Conservation (phyloP, 2,888 invertebrate genomes). For the Molanna angustata region DNA sequence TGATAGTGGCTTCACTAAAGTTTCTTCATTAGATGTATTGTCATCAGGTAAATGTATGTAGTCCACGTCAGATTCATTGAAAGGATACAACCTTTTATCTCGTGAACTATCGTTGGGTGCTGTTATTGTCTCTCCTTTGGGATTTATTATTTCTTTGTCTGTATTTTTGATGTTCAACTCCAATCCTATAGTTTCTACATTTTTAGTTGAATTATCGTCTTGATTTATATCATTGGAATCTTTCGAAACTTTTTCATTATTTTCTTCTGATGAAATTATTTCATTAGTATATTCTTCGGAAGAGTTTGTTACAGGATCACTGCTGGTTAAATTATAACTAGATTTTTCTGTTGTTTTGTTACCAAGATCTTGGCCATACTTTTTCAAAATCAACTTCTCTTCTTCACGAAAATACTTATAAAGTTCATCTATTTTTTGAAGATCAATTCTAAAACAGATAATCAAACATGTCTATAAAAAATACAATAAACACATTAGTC, state of each 20-base stretch:
- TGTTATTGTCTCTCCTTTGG: slow-evolving; percentile 30
- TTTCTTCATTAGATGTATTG: slow-evolving; percentile 36
- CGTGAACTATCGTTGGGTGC: slow-evolving; percentile 27
- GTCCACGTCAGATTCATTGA: slow-evolving; percentile 34
- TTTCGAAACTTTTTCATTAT: background rate
- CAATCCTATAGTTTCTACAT: slow-evolving; percentile 31
- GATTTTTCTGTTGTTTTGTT: slow-evolving; percentile 8
- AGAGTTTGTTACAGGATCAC: too few relatives aligned
- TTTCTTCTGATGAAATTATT: background rate
- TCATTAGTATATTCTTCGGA: slow-evolving; percentile 36
- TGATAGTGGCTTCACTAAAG: slow-evolving; percentile 28
- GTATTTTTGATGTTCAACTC: slow-evolving; percentile 33
- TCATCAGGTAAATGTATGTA: slow-evolving; percentile 40
- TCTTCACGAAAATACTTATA: slow-evolving; percentile 53
- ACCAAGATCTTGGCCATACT: slow-evolving; percentile 11
- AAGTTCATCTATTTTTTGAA: slow-evolving; percentile 51
- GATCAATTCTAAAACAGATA: slow-evolving; percentile 46
- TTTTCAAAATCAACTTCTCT: slow-evolving; percentile 36
- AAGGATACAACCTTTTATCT: slow-evolving; percentile 31
- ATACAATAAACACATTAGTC: too few relatives aligned
- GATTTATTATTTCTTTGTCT: slow-evolving; percentile 32
- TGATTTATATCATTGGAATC: slow-evolving; percentile 19
- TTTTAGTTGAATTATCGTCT: slow-evolving; percentile 31
- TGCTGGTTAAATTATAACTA: too few relatives aligned
- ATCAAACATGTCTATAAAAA: too few relatives aligned